Evolutionary conservation across 2,797 vertebrate species (phyloP), one percentile per base, ranked within the genome.

Genomic region (Fundulus diaphanus): DNA sequence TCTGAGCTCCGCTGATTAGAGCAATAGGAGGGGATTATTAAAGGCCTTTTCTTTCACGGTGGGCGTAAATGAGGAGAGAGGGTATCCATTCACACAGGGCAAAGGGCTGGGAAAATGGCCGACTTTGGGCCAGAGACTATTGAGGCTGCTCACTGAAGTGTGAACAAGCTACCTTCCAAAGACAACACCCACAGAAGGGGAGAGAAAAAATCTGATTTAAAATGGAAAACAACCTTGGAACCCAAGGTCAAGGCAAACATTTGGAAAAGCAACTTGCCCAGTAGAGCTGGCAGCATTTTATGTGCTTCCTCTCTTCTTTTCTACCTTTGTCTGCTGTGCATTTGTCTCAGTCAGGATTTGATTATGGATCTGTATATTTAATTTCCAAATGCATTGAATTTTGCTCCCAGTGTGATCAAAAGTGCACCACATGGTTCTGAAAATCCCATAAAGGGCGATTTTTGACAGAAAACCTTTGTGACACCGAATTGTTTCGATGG

Each of bases 111-210:
- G 85, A 86, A 92, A 93, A 92, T 92, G 91, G 82, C 89, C 75
- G 82, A 91, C 89, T 86, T 86, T 71, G 73, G 76, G 77, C 70
- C 73, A 84, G 80, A 72, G 84, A 80, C 80, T 83, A 94, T 94
- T 93, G 87, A 94, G 57, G 29, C 77, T 87, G 93, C 74, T 92
- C 92, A 91, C 81, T 83, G 93, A 93, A 88, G 93, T 92, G 94
- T 94, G 93, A 95, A 92, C 61, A 48, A 46, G 83, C 84, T 83
- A 78, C 85, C 87, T 84, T 87, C 82, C 80, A 85, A 90, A 92
- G 87, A 94, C 85, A 92, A 93, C 90, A 87, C 86, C 86, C 89
- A 68, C 76, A 88, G 78, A 74, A 73, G 79, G 70, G n/a, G n/a
- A n/a, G 33, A 40, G 37, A 59, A 74, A 77, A 83, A 76, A 84